These are phyloP conservation scores for Oenanthe oenanthe DNA, from an alignment of 2,113 vertebrate species.

Conservation along the genomic window DNA sequence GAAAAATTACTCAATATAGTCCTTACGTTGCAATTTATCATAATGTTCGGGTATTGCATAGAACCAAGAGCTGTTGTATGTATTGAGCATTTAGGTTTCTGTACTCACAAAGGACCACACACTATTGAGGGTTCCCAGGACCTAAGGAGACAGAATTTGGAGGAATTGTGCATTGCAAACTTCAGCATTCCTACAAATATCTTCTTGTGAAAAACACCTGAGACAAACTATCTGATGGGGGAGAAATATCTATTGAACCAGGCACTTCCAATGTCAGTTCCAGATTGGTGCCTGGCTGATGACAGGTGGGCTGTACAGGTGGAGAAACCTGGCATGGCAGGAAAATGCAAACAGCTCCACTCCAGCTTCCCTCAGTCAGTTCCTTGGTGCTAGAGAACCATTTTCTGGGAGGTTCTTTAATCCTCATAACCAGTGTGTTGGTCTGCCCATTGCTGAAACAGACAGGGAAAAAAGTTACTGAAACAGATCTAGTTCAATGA, in stretches of 20 bases:
- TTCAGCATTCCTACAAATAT: not conserved
- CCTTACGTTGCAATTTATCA: not conserved
- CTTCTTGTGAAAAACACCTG: not conserved
- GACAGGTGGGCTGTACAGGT: not conserved
- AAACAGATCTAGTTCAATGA: accelerated
- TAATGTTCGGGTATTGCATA: not conserved
- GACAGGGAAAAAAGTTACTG: not conserved
- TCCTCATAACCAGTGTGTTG: not conserved
- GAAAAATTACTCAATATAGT: not conserved
- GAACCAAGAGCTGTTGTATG: not conserved
- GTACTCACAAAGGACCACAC: not conserved
- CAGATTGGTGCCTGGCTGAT: not conserved
- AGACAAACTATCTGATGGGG: not conserved
- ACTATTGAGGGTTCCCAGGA: not conserved
- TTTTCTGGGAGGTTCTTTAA: not conserved
- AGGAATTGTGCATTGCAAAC: not conserved
- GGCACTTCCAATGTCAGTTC: not conserved
- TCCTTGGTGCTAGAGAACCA: not conserved
- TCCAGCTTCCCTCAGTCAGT: not conserved
- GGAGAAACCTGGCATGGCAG: not conserved
- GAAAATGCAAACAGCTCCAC: not conserved
- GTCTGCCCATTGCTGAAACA: not conserved
- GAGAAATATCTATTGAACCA: not conserved
- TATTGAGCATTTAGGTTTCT: not conserved
- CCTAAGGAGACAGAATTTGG: not conserved